Base-by-base conservation (phyloP, 2,797 vertebrate genomes). In the Mallotus villosus region DNA sequence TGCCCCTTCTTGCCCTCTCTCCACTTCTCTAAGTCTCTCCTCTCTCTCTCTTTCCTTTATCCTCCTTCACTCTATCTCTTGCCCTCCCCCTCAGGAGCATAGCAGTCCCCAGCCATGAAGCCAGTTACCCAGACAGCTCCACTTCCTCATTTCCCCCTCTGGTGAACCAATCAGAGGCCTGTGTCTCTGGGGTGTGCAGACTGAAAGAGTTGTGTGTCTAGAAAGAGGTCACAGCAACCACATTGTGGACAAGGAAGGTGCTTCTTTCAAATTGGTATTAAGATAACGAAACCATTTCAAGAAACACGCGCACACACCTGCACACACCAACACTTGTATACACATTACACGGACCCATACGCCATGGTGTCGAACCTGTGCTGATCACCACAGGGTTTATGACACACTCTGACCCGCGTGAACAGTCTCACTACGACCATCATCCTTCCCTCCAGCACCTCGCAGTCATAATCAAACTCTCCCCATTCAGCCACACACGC, bases 91-190 rank as follows among this genome's bases (percentile, higher is more conserved):
- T n/a, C 62, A 21, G 25, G 7, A 19, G n/a, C 58, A 37, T 14
- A 59, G 16, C 67, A 16, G 62, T 59, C 64, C 60, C 77, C 77
- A 49, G 46, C 41, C 41, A 51, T 51, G n/a, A 27, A 51, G n/a
- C 25, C 46, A 49, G 46, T 12, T 41, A 66, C 17, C 46, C 24
- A 67, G 64, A 67, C 41, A 17, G 64, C 24, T 53, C 24, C 46
- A 67, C 64, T 67, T 51, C 46, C 64, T 67, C n/a, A 12, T 53
- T 53, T 53, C 51, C 51, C 19, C 64, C 22, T 53, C 22, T 51
- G 41, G 4, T 27, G 21, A 27, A 25, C 24, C 64, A 66, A 66
- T 66, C 64, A 67, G 41, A 16, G 24, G 46, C 64, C 64, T 17
- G 41, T 9, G 21, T 27, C 24, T 25, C 22, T 51, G 46, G 41